Evolutionary conservation across 2,113 vertebrate species (phyloP).

Genomic region (Telmatochromis sp.): DNA sequence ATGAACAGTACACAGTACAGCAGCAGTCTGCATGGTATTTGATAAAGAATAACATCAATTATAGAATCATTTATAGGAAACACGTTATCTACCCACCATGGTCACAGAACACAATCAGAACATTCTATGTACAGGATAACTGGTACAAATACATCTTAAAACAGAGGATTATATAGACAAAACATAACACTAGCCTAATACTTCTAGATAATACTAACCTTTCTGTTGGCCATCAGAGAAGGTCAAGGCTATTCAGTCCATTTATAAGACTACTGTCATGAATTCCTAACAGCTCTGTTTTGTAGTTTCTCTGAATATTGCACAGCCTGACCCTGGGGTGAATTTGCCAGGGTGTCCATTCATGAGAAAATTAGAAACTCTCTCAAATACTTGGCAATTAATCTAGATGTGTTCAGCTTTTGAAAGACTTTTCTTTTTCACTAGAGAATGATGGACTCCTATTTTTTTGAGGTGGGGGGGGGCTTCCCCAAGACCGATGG

Average conservation of each 20-base stretch:
- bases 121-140: not conserved
- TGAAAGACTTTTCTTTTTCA: not conserved
- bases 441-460: not conserved
- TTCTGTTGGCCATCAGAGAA: not conserved
- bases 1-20: not conserved
- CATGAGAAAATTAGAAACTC: not conserved
- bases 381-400: not conserved
- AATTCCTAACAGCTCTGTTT: not conserved
- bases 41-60: not conserved
- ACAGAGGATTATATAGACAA: not conserved
- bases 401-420: not conserved
- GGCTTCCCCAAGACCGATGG: not conserved
- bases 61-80: not conserved
- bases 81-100: not conserved
- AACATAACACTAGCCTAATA: not conserved
- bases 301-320: not conserved
- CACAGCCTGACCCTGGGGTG: not conserved
- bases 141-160: fast-evolving
- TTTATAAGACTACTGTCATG: not conserved
- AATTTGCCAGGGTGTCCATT: not conserved
- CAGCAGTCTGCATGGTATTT: not conserved
- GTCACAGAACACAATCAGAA: not conserved
- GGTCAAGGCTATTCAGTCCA: not conserved
- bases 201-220: not conserved
- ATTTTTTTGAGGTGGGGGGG: not conserved